These are phyloP conservation scores for Pollenia amentaria DNA, from an alignment of 2,888 invertebrate species.

Conservation along the genomic window DNA sequence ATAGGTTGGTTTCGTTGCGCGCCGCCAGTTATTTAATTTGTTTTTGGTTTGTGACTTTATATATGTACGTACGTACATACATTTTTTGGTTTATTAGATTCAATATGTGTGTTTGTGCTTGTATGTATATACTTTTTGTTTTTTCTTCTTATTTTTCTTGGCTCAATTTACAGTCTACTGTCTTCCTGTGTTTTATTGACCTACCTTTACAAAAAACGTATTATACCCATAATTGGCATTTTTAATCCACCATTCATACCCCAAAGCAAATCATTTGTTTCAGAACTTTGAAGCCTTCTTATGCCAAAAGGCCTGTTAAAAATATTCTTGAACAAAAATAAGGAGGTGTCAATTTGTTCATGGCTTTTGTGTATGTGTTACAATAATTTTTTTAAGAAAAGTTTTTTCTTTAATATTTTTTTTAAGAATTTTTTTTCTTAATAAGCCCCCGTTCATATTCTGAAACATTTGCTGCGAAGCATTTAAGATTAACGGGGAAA, in stretches of 20 bases:
- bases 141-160: constrained; percentile 26
- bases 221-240: constrained; percentile 31
- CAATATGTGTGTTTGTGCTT: neutral
- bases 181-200: constrained; percentile 66
- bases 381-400: no score
- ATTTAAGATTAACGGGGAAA: no score
- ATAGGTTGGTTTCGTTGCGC: constrained; percentile 46
- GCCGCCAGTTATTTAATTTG: constrained; percentile 48
- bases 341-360: no score
- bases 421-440: no score
- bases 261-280: neutral
- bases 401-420: no score
- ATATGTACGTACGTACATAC: neutral
- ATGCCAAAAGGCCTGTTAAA: no score
- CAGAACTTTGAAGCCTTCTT: neutral
- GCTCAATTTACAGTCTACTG: constrained; percentile 39
- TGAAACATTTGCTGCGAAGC: no score
- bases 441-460: no score
- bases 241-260: neutral
- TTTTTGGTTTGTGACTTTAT: constrained; percentile 40
- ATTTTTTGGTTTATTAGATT: constrained; percentile 47
- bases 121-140: neutral
- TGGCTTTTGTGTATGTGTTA: no score
- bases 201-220: constrained; percentile 60
- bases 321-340: no score